Percentiles rank a stretch among this genome's conserved stretches.
phyloP scores from a whole-genome alignment of 2,888 invertebrate species.

The Phaonia tiefii region DNA sequence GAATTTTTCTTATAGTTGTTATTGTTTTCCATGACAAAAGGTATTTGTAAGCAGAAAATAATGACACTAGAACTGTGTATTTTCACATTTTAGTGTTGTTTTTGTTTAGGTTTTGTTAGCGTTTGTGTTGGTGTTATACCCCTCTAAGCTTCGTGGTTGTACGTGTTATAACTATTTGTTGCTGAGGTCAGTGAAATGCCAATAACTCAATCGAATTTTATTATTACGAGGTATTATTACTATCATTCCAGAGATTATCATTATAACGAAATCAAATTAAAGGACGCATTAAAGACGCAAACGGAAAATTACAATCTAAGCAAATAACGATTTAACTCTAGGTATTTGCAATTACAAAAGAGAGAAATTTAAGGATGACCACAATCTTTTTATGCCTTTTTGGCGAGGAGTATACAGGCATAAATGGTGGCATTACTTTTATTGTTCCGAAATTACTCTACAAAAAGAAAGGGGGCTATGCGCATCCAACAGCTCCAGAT shows the following conservation, averaged over 20 bases:
- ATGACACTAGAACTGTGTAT: constrained; percentile 11
- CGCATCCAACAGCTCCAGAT: too few relatives aligned
- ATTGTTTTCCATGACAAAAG: constrained; percentile 25
- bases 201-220: constrained; percentile 46
- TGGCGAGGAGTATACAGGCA: too few relatives aligned
- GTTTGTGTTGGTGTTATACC: neutral
- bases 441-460: too few relatives aligned
- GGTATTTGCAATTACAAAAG: neutral
- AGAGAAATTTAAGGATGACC: neutral
- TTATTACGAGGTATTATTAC: neutral
- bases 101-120: neutral
- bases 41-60: constrained; percentile 33
- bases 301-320: constrained; percentile 8
- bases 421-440: too few relatives aligned
- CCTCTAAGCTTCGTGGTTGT: too few relatives aligned
- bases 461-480: too few relatives aligned
- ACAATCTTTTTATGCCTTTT: too few relatives aligned
- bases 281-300: constrained; percentile 21
- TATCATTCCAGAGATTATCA: constrained; percentile 37
- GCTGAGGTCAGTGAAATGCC: constrained; percentile 52
- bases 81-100: constrained; percentile 15
- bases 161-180: neutral
- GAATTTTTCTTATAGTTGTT: neutral
- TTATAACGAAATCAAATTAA: constrained; percentile 50
- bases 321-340: neutral